Conservation (phyloP, 2,797 vertebrate species). For the Artibeus jamaicensis region DNA sequence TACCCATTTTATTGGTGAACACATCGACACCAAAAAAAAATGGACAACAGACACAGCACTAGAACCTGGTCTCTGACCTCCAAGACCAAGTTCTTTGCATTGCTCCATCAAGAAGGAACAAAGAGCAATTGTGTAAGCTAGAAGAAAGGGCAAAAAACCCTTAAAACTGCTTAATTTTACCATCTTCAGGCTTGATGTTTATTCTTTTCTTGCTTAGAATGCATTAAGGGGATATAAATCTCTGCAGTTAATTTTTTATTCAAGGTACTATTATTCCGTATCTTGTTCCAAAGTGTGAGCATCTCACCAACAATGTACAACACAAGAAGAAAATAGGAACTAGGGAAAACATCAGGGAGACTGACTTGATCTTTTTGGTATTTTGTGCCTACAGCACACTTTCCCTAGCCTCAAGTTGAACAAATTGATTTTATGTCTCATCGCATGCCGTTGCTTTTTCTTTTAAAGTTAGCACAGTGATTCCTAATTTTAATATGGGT, state of each 20-base stretch:
- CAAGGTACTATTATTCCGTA: conserved; percentile 22
- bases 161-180: background rate
- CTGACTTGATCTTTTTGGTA: background rate
- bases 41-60: background rate
- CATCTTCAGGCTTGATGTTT: background rate
- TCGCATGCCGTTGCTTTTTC: background rate
- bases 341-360: background rate
- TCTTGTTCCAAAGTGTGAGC: conserved; percentile 8
- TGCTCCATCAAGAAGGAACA: background rate
- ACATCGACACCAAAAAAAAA: conserved; percentile 28
- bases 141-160: background rate
- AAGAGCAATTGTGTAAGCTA: background rate
- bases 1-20: background rate
- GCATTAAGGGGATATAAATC: background rate
- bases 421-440: background rate
- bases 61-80: background rate
- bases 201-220: conserved; percentile 4
- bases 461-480: background rate
- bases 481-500: background rate
- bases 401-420: background rate
- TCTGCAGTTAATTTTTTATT: background rate
- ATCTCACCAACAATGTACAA: conserved; percentile 31
- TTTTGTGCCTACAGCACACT: background rate
- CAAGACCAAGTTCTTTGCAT: background rate
- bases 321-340: background rate